Evolutionary conservation across 2,888 invertebrate genomes (phyloP).

Genomic region (Melanargia galathea): DNA sequence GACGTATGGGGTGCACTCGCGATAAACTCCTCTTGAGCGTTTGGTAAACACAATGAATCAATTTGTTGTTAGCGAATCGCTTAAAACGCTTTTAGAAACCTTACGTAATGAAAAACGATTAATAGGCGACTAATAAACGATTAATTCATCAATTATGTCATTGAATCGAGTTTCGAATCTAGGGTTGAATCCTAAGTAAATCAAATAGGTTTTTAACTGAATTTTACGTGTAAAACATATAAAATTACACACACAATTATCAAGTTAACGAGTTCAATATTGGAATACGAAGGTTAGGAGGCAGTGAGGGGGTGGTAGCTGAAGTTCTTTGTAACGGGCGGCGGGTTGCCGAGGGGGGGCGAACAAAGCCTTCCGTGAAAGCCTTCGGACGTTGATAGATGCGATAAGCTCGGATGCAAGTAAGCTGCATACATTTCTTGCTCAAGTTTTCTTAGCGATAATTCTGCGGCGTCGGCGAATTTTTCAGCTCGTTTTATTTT

Average conservation of each 20-base stretch:
- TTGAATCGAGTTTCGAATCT: not conserved
- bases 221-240: not conserved
- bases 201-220: too few relatives aligned
- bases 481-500: conserved; percentile 38
- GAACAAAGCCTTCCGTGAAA: conserved; percentile 79
- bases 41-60: too few relatives aligned
- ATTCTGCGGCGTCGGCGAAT: conserved; percentile 48
- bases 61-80: too few relatives aligned
- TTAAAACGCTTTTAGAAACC: too few relatives aligned
- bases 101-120: too few relatives aligned
- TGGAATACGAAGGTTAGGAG: conserved; percentile 54
- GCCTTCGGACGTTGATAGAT: conserved; percentile 78
- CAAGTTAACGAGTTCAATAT: conserved; percentile 38
- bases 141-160: too few relatives aligned
- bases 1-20: too few relatives aligned
- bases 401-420: conserved; percentile 81
- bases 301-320: conserved; percentile 69
- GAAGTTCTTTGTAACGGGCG: conserved; percentile 70
- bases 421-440: conserved; percentile 80
- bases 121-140: too few relatives aligned
- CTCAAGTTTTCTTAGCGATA: conserved; percentile 63
- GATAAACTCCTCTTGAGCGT: too few relatives aligned
- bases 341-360: conserved; percentile 53
- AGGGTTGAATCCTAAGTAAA: not conserved
- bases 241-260: conserved; percentile 32